A percentile compares a stretch with the other conserved stretches of the same genome.
Evolutionary conservation across 2,113 vertebrate species (phyloP).

Genomic region (Prinia subflava): DNA sequence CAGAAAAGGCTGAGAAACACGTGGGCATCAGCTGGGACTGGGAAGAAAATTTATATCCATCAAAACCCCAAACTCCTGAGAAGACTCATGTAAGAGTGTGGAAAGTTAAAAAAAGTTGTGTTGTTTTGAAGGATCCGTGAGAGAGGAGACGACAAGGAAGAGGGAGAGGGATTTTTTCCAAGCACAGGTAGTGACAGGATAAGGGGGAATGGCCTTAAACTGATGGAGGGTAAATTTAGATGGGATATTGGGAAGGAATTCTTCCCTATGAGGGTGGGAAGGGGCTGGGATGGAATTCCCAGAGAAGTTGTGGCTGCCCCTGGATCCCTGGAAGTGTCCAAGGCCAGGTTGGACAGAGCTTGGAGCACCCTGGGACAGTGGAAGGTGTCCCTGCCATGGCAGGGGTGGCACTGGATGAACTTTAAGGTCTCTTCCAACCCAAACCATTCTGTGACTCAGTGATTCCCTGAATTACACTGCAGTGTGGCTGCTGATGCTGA

Average conservation of each 20-base stretch:
- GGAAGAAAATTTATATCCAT: background rate
- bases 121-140: background rate
- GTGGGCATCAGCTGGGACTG: background rate
- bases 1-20: background rate
- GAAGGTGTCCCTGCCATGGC: background rate
- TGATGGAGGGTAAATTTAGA: no score
- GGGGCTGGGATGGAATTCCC: background rate
- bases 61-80: background rate
- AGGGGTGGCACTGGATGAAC: fast-evolving
- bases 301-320: background rate
- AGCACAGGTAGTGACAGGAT: background rate
- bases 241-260: background rate
- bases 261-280: no score
- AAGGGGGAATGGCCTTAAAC: background rate
- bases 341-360: fast-evolving
- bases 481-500: background rate
- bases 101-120: background rate
- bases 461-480: background rate
- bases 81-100: background rate
- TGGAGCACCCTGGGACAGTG: fast-evolving
- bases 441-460: background rate
- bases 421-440: background rate
- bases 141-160: background rate
- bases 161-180: background rate
- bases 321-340: background rate